Percentiles rank a stretch among this genome's conserved stretches.
phyloP scores from a whole-genome alignment of 2,888 invertebrate genomes.

The Ditylenchus weischeri region DNA sequence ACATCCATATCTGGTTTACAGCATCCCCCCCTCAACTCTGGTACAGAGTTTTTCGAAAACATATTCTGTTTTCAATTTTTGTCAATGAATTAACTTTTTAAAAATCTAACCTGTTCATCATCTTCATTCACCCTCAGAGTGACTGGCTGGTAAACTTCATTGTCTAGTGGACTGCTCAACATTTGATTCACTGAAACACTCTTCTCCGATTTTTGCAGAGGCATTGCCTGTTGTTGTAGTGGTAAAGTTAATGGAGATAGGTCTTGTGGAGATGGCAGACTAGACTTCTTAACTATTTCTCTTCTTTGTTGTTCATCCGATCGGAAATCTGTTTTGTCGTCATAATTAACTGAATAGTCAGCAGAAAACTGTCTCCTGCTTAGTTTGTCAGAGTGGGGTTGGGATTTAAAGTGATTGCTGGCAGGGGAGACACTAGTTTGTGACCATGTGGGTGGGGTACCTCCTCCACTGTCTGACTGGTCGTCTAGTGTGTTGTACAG shows the following conservation, averaged over 20 bases:
- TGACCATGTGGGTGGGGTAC: slow-evolving; percentile 8
- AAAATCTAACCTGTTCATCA: slow-evolving; percentile 22
- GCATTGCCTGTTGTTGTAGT: neutral
- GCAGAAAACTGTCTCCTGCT: neutral
- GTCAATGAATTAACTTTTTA: too few relatives aligned
- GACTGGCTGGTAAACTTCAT: slow-evolving; percentile 21
- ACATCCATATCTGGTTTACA: too few relatives aligned
- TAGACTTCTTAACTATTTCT: neutral
- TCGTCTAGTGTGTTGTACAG: slow-evolving; percentile 45
- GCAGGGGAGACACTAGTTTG: neutral
- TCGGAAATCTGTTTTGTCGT: too few relatives aligned
- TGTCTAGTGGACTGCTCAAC: neutral
- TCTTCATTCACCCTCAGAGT: slow-evolving; percentile 29
- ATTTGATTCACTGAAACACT: slow-evolving; percentile 2
- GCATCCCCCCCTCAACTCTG: too few relatives aligned
- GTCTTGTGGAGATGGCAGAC: slow-evolving; percentile 2
- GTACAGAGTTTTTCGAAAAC: too few relatives aligned
- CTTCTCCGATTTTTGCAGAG: slow-evolving; percentile 7
- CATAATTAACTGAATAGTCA: neutral
- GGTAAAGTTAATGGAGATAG: neutral
- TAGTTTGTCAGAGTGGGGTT: slow-evolving; percentile 1
- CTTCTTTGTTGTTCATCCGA: neutral
- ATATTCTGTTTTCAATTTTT: too few relatives aligned
- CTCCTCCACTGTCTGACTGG: slow-evolving; percentile 10
- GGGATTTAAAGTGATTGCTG: neutral